Evolutionary conservation across 2,888 invertebrate species (phyloP).

Genomic region (Luffia ferchaultella): DNA sequence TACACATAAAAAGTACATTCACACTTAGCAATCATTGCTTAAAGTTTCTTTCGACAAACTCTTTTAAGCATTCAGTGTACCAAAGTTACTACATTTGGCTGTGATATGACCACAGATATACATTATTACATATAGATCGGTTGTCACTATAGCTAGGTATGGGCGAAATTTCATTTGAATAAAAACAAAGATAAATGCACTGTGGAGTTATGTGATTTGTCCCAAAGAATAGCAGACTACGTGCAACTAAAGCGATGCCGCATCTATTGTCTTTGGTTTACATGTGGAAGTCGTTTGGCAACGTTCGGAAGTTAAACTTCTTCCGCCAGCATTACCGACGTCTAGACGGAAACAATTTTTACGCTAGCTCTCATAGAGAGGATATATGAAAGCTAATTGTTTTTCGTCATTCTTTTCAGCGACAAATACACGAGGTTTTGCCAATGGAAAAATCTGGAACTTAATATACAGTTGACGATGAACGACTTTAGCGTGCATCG

Average conservation of each 20-base stretch:
- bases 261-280: background rate
- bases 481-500: conserved; percentile 99
- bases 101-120: background rate
- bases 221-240: too few species aligned
- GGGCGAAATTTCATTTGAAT: too few species aligned
- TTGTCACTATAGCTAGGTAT: too few species aligned
- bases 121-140: too few species aligned
- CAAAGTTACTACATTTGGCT: too few species aligned
- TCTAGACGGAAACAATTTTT: background rate
- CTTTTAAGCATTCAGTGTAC: too few species aligned
- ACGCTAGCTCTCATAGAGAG: too few species aligned
- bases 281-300: background rate
- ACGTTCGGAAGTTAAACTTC: background rate
- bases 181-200: too few species aligned
- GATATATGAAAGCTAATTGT: too few species aligned
- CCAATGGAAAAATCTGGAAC: conserved; percentile 99
- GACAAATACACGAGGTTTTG: conserved; percentile 99
- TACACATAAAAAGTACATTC: conserved; percentile 13
- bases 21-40: background rate
- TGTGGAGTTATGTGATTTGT: too few species aligned
- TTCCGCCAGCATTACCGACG: too few species aligned
- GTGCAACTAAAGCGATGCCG: too few species aligned
- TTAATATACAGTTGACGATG: conserved; percentile 99
- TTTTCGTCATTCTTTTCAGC: conserved; percentile 70
- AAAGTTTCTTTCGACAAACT: background rate